Conservation (phyloP, 2,797 vertebrate genomes). For the Phoeniculus purpureus region DNA sequence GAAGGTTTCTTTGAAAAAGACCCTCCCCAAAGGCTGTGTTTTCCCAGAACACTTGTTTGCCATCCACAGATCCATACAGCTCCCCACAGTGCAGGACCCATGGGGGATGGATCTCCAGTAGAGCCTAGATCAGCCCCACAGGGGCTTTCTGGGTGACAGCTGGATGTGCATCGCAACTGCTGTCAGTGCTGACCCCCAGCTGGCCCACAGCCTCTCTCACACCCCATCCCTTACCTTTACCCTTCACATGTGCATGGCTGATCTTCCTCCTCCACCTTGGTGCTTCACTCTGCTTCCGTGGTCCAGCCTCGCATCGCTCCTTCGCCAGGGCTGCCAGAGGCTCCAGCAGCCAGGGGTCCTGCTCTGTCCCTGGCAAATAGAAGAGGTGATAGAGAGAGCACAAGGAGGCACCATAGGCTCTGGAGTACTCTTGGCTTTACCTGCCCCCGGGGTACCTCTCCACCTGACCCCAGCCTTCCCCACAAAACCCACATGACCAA, state of each 20-base stretch:
- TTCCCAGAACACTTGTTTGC: neutral
- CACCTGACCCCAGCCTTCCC: neutral
- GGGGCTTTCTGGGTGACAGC: neutral
- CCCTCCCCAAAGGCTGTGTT: neutral
- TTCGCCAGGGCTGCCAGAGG: accelerated
- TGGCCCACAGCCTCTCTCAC: neutral
- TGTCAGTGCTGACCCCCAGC: neutral
- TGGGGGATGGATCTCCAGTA: neutral
- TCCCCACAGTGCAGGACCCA: neutral
- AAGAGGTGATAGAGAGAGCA: neutral
- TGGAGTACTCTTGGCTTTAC: neutral
- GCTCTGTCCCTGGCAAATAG: conserved; percentile 1
- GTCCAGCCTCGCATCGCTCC: accelerated
- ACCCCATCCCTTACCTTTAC: conserved; percentile 28
- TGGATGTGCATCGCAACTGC: neutral
- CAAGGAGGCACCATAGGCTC: neutral
- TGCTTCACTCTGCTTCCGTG: neutral
- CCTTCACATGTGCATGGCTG: conserved; percentile 5
- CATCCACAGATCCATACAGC: accelerated
- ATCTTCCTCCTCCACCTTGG: conserved; percentile 36
- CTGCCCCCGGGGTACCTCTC: neutral
- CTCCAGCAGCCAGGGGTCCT: neutral
- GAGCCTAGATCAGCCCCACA: neutral
- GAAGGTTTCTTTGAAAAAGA: neutral
- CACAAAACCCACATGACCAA: neutral